Base-by-base conservation (phyloP, 2,113 vertebrate genomes). In the Erpornis zantholeuca region DNA sequence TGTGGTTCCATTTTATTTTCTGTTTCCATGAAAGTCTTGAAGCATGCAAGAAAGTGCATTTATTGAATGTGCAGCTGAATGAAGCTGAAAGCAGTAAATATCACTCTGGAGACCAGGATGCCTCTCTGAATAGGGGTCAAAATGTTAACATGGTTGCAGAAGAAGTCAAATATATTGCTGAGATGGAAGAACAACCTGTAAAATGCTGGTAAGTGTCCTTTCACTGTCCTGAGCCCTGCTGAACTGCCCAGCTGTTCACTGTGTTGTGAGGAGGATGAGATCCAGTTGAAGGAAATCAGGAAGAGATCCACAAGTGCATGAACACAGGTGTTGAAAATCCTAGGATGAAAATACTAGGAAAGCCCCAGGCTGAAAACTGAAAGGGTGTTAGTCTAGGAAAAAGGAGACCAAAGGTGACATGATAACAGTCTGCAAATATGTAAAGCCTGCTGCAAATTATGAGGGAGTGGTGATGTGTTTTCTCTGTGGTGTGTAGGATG, bases 391-490 rank as follows among this genome's bases (percentile, higher is more conserved):
- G 54, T 81, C 45, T 70, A 70, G 52, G 31, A 70, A 83, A 8
- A 83, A 65, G 7, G n/a, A 18, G 54, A 66, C 20, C 38, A 81
- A 52, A 86, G 27, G 38, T 77, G 54, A 33, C 18, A 14, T 2
- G 23, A 8, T 66, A 94, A 66, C 25, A 47, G 38, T 38, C 38
- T 45, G 42, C 42, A 63, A 63, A 50, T 63, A 65, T 12, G 16
- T 25, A 45, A 94, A 90, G 8, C 35, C 15, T 73, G 42, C 52
- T 81, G 45, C 85, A 87, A 86, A 78, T 70, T 38, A 53, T 53
- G 78, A 36, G 0, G 5, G n/a, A 45, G 50, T 7, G 36, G 22
- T 77, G 61, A 28, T 0, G 0, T 36, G 23, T 70, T 88, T 90
- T 61, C 36, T 83, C 47, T 88, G 71, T 35, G 38, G 24, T 60